Percentiles rank a stretch among this genome's conserved stretches.
These are phyloP conservation scores for Merops nubicus DNA, from an alignment of 2,113 vertebrate genomes.

Conservation along the genomic window DNA sequence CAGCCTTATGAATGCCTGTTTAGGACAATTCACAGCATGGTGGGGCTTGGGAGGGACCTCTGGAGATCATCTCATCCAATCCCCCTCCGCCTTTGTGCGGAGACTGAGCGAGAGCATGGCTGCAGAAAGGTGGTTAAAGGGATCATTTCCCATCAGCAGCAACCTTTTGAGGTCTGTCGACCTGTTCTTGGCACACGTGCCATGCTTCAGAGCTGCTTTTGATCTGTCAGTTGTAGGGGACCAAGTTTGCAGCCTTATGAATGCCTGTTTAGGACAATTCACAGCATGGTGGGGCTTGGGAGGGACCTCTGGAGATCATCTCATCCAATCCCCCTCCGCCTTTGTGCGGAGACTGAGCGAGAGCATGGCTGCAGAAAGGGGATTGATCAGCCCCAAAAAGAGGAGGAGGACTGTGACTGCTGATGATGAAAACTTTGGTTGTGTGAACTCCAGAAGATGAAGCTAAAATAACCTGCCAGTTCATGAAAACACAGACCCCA, in stretches of 20 bases:
- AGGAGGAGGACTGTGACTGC: not conserved
- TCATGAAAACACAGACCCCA: not conserved
- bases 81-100: not conserved
- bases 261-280: not conserved
- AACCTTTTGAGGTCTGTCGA: too few species aligned
- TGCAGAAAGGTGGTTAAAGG: too few species aligned
- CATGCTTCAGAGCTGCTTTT: too few species aligned
- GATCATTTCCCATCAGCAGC: too few species aligned
- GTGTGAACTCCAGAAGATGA: not conserved
- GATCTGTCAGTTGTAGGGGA: too few species aligned
- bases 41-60: not conserved
- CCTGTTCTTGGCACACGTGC: too few species aligned
- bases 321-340: not conserved
- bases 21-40: not conserved
- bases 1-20: not conserved
- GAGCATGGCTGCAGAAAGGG: not conserved
- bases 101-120: not conserved
- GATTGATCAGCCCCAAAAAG: not conserved
- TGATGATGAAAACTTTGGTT: not conserved
- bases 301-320: not conserved
- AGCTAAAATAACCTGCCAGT: not conserved
- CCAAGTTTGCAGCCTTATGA: not conserved
- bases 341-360: not conserved
- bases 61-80: not conserved
- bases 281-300: not conserved